Evolutionary conservation across 2,113 vertebrate species (phyloP).

Genomic region (Nothocercus julius): DNA sequence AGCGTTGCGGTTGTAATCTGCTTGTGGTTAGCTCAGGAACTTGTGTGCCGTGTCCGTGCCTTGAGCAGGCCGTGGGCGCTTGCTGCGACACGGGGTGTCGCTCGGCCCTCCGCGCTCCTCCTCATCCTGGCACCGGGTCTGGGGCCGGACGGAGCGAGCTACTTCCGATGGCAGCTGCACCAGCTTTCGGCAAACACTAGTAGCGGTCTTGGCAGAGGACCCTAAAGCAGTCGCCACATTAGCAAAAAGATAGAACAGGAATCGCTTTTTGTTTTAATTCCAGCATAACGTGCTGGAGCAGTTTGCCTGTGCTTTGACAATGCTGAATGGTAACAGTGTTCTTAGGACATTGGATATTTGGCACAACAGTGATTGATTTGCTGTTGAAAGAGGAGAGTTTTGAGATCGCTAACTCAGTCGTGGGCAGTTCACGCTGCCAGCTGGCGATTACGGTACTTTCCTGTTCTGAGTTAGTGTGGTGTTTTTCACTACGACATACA

Average conservation of each 20-base stretch:
- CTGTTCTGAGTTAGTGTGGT: not conserved
- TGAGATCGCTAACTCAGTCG: not conserved
- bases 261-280: constrained; percentile 57
- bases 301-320: constrained; percentile 39
- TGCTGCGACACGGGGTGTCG: fast-evolving
- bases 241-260: constrained; percentile 47
- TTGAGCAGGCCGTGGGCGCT: not conserved
- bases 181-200: not conserved
- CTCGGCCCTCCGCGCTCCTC: not conserved
- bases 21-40: not conserved
- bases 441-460: not conserved
- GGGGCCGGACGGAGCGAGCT: not conserved
- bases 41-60: not conserved
- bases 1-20: not conserved
- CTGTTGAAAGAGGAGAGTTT: not conserved
- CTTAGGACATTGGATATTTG: not conserved
- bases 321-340: not conserved
- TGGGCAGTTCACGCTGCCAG: not conserved
- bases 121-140: not conserved
- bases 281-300: not conserved
- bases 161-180: constrained; percentile 30
- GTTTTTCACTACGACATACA: not conserved
- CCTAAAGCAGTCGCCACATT: not conserved
- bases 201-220: constrained; percentile 7
- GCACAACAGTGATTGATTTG: not conserved